These are phyloP conservation scores for Okapia johnstoni DNA, from an alignment of 2,113 vertebrate species.

Conservation along the genomic window DNA sequence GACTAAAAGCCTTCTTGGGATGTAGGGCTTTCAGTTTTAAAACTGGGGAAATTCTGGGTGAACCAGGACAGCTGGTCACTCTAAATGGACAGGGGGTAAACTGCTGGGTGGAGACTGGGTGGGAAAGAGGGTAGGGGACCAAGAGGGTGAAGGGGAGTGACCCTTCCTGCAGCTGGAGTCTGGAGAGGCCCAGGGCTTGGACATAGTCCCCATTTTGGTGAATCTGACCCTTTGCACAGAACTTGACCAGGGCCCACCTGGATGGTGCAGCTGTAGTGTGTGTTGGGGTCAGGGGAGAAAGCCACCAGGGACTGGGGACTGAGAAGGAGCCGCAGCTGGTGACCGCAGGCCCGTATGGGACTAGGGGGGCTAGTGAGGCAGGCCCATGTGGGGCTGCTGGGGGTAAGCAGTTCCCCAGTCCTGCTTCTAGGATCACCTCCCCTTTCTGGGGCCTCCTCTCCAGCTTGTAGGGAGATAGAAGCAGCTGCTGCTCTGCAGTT, in stretches of 20 bases:
- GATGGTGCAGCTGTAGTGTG: conserved; percentile 74
- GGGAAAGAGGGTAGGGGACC: not conserved
- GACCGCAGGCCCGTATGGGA: conserved; percentile 63
- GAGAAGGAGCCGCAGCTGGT: conserved; percentile 66
- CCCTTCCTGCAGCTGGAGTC: not conserved
- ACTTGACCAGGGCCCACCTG: conserved; percentile 60
- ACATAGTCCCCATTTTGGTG: conserved; percentile 74
- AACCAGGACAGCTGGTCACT: not conserved
- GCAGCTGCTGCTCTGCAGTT: conserved; percentile 79
- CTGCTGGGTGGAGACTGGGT: not conserved
- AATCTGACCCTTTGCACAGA: conserved; percentile 60
- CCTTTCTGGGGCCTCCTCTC: not conserved
- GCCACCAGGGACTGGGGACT: conserved; percentile 72
- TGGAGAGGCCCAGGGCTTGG: conserved; percentile 55
- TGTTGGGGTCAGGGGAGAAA: conserved; percentile 62
- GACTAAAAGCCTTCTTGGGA: not conserved
- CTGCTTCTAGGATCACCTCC: not conserved
- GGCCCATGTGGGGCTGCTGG: conserved; percentile 25
- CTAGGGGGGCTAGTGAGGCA: not conserved
- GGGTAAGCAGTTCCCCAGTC: no score
- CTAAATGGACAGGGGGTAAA: not conserved
- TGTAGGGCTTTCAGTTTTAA: not conserved
- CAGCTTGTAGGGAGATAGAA: conserved; percentile 80
- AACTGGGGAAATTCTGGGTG: not conserved
- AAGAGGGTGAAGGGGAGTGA: not conserved